These are phyloP conservation scores for Chionoecetes opilio DNA, from an alignment of 1,140 invertebrate genomes.

Conservation along the genomic window DNA sequence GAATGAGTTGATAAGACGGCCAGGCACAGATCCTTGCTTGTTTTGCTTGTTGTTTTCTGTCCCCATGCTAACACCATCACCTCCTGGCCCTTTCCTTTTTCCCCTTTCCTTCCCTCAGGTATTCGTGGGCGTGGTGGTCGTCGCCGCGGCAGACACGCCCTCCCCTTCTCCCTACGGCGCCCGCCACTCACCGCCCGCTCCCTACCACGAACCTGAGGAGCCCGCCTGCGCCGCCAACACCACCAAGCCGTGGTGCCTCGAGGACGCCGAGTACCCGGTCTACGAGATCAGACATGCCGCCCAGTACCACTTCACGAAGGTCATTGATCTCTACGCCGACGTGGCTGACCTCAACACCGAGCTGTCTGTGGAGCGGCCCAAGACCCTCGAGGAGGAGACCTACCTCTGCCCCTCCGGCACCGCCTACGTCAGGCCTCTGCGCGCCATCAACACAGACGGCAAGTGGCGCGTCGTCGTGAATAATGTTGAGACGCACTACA, in stretches of 20 bases:
- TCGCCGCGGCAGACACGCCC: neutral
- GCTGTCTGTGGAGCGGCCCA: conserved; percentile 57
- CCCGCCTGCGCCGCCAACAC: conserved; percentile 81
- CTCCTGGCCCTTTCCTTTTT: no score
- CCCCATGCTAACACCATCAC: neutral
- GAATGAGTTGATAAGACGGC: neutral
- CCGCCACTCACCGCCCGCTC: conserved; percentile 37
- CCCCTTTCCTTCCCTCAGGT: neutral
- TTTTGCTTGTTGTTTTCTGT: neutral
- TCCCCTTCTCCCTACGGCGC: neutral
- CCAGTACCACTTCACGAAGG: conserved; percentile 59
- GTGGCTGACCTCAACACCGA: conserved; percentile 62
- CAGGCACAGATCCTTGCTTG: no score
- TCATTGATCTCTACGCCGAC: conserved; percentile 65
- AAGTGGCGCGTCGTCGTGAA: conserved; percentile 81
- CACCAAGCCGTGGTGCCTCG: conserved; percentile 81
- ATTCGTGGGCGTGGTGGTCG: conserved; percentile 35
- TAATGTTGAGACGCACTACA: conserved; percentile 77
- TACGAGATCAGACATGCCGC: conserved; percentile 71
- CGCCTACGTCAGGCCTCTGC: conserved; percentile 58
- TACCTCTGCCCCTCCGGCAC: conserved; percentile 60
- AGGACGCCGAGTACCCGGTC: conserved; percentile 81
- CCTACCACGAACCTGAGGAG: neutral
- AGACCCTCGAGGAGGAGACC: conserved; percentile 64
- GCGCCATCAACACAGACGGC: conserved; percentile 73